phyloP scores from a whole-genome alignment of 1,140 invertebrate genomes.

The Rhynchophorus ferrugineus region DNA sequence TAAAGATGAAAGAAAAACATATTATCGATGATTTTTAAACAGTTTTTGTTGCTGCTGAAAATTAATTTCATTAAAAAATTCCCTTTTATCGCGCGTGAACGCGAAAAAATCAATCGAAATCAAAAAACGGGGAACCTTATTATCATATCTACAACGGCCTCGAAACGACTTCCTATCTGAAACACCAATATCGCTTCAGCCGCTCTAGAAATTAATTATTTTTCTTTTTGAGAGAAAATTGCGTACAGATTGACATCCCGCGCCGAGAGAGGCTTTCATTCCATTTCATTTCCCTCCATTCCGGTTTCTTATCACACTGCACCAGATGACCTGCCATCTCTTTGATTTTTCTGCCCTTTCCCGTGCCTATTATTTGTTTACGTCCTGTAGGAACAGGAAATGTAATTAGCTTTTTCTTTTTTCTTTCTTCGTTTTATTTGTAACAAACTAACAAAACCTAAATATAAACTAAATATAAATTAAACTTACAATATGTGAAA shows the following conservation, averaged over 20 bases:
- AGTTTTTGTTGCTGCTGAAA: too few relatives aligned
- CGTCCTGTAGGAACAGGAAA: background rate
- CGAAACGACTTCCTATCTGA: too few relatives aligned
- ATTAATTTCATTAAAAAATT: too few relatives aligned
- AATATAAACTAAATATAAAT: too few relatives aligned
- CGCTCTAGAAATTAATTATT: background rate
- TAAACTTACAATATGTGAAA: too few relatives aligned
- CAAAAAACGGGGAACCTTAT: too few relatives aligned
- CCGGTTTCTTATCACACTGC: background rate
- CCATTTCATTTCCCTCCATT: background rate
- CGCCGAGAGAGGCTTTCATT: background rate
- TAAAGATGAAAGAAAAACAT: too few relatives aligned
- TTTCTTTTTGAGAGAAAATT: background rate
- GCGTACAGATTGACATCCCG: background rate
- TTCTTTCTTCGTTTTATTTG: background rate
- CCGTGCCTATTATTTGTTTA: background rate
- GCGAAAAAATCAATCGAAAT: too few relatives aligned
- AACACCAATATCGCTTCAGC: background rate
- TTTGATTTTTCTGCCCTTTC: background rate
- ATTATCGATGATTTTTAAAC: too few relatives aligned
- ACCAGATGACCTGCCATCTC: background rate
- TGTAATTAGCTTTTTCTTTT: background rate
- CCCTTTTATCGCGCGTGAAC: too few relatives aligned
- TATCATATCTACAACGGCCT: background rate
- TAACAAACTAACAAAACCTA: too few relatives aligned